Conservation (phyloP, 2,888 invertebrate genomes). For the Yponomeuta evonymella region DNA sequence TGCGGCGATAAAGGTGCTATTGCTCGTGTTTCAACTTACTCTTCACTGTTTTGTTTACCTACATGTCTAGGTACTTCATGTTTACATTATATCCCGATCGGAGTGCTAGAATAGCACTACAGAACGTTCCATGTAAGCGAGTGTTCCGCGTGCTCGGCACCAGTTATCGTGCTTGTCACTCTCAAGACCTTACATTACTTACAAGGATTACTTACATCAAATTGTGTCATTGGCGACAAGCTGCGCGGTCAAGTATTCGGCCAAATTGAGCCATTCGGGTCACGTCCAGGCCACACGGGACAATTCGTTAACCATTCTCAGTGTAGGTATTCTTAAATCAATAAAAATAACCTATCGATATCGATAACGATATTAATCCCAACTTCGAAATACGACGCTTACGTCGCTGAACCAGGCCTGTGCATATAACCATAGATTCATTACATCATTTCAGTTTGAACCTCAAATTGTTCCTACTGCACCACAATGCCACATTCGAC, state of each 20-base stretch:
- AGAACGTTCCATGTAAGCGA: background rate
- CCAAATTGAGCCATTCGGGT: background rate
- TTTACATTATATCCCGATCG: background rate
- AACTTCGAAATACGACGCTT: too few relatives aligned
- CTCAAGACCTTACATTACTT: background rate
- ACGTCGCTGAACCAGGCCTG: too few relatives aligned
- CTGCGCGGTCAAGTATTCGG: background rate
- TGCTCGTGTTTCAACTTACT: background rate
- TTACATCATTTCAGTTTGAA: background rate
- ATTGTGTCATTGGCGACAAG: background rate
- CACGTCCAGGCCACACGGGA: background rate
- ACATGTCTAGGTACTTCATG: background rate
- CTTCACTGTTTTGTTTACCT: background rate
- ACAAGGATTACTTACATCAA: background rate
- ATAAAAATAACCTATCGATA: background rate
- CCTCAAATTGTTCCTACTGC: background rate
- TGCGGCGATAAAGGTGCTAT: background rate
- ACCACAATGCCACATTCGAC: background rate
- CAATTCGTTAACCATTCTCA: background rate
- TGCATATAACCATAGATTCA: background rate
- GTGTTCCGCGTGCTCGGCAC: too few relatives aligned
- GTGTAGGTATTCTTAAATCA: background rate
- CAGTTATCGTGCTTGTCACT: too few relatives aligned
- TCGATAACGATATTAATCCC: background rate
- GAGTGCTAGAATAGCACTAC: background rate